Evolutionary conservation across 2,797 vertebrate genomes (phyloP), one percentile per base, ranked within the genome.

Genomic region (Sebastes wilsoni): DNA sequence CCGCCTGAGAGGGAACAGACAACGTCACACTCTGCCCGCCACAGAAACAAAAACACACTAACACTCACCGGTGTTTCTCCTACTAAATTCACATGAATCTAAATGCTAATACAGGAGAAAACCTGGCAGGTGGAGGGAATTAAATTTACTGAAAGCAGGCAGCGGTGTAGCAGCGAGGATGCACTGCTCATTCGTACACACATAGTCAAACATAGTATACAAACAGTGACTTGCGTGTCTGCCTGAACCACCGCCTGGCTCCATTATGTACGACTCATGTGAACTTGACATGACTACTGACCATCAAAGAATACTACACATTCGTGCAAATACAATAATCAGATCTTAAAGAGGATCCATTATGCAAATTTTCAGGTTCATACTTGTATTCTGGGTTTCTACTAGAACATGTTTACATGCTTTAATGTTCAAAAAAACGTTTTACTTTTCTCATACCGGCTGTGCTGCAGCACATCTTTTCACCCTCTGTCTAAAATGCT

Each of bases 1-100:
- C 98, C 69, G 96, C 96, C 98, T 99, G 89, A 82, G 49, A 77
- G 32, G 80, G 10, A 82, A 56, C 22, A 58, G 14, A 74, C 59
- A 22, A 16, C 2, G 2, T 74, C 28, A 83, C 30, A 36, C 36
- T 75, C 28, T 25, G 4, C 13, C 32, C 30, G 27, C 30, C 18
- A 30, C 58, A n/a, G 3, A 58, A 1, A 13, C 14, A 6, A 25
- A 16, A 30, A 46, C 54, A 30, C n/a, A 30, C 20, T 8, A 4
- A 28, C 14, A 36, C 66, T 38, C 20, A 30, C 16, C 1, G 4
- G 8, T 10, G 8, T 16, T 36, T 42, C 32, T 69, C 22, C 32
- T 14, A 18, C 6, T 36, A 25, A 36, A 66, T 42, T n/a, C 67
- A 69, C 49, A 58, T 5, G n/a, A n/a, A 32, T 72, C 32, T n/a